Conservation (phyloP, 2,888 invertebrate species). For the Orthosia gothica region DNA sequence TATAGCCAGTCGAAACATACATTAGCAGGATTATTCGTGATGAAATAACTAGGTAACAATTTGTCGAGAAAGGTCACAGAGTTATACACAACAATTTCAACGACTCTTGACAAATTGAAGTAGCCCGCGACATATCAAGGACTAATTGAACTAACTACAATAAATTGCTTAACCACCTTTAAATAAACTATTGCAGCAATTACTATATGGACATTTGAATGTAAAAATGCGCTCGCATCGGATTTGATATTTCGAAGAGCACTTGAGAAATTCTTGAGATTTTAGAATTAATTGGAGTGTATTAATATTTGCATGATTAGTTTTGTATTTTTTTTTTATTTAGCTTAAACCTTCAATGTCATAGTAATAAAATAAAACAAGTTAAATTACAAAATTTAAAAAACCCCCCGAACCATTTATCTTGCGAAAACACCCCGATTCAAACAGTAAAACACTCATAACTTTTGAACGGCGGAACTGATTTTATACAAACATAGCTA, state of each 20-base stretch:
- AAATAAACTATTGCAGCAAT: not conserved
- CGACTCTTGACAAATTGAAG: constrained; percentile 44
- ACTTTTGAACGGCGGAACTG: too few species aligned
- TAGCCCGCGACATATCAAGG: constrained; percentile 39
- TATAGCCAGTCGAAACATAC: not conserved
- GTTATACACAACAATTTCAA: constrained; percentile 25
- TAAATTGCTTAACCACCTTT: constrained; percentile 11
- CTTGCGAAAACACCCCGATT: too few species aligned
- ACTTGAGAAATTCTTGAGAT: constrained; percentile 10
- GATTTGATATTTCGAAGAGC: constrained; percentile 20
- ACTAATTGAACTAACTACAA: constrained; percentile 21
- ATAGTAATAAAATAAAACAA: too few species aligned
- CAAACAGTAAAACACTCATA: too few species aligned
- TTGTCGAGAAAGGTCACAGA: constrained; percentile 29
- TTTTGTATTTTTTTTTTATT: not conserved
- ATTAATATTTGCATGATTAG: not conserved
- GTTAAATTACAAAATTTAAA: too few species aligned
- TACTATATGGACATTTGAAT: not conserved
- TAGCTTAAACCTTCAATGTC: not conserved
- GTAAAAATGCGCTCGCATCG: not conserved
- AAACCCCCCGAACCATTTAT: too few species aligned
- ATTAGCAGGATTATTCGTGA: constrained; percentile 7
- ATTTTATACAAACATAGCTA: too few species aligned
- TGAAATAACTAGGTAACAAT: constrained; percentile 20
- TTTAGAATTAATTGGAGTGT: constrained; percentile 10